These are phyloP conservation scores for Tethea ocularis DNA, from an alignment of 2,888 invertebrate species.

Conservation along the genomic window DNA sequence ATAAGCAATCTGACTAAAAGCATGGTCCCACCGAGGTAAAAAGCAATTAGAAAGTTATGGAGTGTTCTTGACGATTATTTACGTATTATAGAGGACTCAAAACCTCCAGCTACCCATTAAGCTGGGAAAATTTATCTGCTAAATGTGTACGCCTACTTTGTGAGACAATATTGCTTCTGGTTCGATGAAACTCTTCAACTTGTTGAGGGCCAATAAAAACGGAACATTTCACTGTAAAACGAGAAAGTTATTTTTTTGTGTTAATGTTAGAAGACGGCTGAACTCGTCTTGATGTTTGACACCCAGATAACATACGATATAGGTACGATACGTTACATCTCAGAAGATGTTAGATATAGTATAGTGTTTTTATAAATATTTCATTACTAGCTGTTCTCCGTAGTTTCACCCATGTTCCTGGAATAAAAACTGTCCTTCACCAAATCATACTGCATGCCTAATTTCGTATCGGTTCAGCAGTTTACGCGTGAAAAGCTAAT, in stretches of 20 bases:
- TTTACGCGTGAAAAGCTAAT: too few relatives aligned
- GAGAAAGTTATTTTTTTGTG: background rate
- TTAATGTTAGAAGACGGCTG: too few relatives aligned
- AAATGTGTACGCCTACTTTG: slow-evolving; percentile 24
- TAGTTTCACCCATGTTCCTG: too few relatives aligned
- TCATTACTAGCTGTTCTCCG: too few relatives aligned
- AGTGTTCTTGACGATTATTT: slow-evolving; percentile 70
- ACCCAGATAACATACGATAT: too few relatives aligned
- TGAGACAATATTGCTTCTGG: slow-evolving; percentile 32
- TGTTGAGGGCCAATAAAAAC: slow-evolving; percentile 28
- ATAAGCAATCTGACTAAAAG: slow-evolving; percentile 79
- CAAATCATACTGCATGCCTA: too few relatives aligned
- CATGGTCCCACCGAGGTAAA: slow-evolving; percentile 70
- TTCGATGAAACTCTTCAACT: slow-evolving; percentile 24
- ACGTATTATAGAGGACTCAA: slow-evolving; percentile 52
- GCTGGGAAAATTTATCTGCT: slow-evolving; percentile 26
- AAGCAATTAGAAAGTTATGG: slow-evolving; percentile 75
- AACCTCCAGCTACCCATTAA: slow-evolving; percentile 34
- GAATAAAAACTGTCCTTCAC: too few relatives aligned
- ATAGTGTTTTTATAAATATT: too few relatives aligned
- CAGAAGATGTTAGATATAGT: too few relatives aligned
- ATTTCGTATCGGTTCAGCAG: too few relatives aligned
- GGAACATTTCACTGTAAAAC: background rate
- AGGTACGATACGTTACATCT: too few relatives aligned
- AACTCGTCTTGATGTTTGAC: too few relatives aligned